Evolutionary conservation across 2,113 vertebrate species (phyloP).

Genomic region (Nesogale talazaci): DNA sequence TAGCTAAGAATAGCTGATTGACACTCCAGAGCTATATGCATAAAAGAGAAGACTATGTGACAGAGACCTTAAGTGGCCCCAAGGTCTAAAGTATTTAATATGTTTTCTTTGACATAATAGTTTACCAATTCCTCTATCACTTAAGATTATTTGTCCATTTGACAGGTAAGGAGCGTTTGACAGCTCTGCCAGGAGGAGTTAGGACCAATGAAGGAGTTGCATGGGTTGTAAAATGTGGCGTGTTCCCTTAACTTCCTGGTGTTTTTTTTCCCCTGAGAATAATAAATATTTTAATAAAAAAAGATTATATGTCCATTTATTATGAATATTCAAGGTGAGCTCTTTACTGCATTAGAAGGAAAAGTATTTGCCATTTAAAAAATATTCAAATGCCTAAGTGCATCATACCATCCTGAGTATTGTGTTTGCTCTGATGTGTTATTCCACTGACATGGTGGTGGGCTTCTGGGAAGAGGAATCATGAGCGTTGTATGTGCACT

Average conservation of each 20-base stretch:
- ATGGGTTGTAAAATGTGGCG: conserved; percentile 69
- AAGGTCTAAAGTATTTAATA: conserved; percentile 17
- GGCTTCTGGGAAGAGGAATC: not conserved
- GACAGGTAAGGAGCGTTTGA: conserved; percentile 29
- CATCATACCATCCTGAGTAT: not conserved
- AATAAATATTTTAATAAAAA: conserved; percentile 79
- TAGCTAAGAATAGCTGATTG: not conserved
- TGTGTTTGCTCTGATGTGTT: not conserved
- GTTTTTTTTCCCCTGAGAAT: conserved; percentile 63
- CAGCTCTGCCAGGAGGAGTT: conserved; percentile 65
- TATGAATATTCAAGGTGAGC: not conserved
- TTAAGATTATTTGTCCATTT: too few species aligned
- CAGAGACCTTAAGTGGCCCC: not conserved
- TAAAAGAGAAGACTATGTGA: not conserved
- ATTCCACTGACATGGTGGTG: fast-evolving
- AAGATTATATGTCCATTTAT: conserved; percentile 42
- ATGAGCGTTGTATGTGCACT: not conserved
- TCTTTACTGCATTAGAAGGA: not conserved
- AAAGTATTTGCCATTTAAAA: not conserved
- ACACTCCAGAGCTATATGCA: not conserved
- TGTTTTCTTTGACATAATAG: not conserved
- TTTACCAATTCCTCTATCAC: not conserved
- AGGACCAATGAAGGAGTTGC: conserved; percentile 74
- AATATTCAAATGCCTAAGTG: not conserved
- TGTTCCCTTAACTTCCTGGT: conserved; percentile 75